phyloP scores from a whole-genome alignment of 2,888 invertebrate genomes.

The Drosophila barbarae region DNA sequence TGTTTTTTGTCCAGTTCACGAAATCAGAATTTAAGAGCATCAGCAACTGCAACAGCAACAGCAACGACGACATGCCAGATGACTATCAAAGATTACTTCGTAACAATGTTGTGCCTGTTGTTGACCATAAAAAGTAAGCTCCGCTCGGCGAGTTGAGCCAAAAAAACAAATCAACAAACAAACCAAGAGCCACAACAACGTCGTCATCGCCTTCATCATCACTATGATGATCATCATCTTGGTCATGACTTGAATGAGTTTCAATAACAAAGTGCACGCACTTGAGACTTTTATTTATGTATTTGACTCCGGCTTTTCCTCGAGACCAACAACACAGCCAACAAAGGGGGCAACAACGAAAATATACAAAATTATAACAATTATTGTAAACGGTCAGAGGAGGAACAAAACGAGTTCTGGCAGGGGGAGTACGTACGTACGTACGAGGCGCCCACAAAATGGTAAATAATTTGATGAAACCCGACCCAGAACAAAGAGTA shows the following conservation, averaged over 20 bases:
- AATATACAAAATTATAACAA: constrained; percentile 66
- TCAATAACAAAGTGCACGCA: constrained; percentile 74
- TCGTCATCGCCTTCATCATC: constrained; percentile 40
- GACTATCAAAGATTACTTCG: constrained; percentile 67
- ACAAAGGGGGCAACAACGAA: constrained; percentile 34
- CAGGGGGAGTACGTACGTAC: constrained; percentile 7
- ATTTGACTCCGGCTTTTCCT: constrained; percentile 42
- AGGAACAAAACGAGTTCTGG: constrained; percentile 16
- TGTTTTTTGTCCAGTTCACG: constrained; percentile 65
- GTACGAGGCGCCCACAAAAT: constrained; percentile 40
- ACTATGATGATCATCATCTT: constrained; percentile 46
- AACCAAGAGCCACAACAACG: constrained; percentile 40
- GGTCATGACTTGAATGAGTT: constrained; percentile 69
- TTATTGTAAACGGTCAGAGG: constrained; percentile 63
- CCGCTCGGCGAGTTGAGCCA: constrained; percentile 40
- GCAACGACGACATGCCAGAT: constrained; percentile 57
- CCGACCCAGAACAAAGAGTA: constrained; percentile 30
- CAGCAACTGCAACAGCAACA: constrained; percentile 28
- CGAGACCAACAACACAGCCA: constrained; percentile 22
- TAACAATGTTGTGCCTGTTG: constrained; percentile 58
- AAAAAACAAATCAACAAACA: constrained; percentile 56
- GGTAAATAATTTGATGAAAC: constrained; percentile 33
- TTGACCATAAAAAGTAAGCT: constrained; percentile 69
- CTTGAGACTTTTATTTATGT: constrained; percentile 69
- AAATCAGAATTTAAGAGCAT: constrained; percentile 70